A percentile compares a stretch with the other conserved stretches of the same genome.
These are phyloP conservation scores for Cabera pusaria DNA, from an alignment of 2,888 invertebrate species.

Conservation along the genomic window DNA sequence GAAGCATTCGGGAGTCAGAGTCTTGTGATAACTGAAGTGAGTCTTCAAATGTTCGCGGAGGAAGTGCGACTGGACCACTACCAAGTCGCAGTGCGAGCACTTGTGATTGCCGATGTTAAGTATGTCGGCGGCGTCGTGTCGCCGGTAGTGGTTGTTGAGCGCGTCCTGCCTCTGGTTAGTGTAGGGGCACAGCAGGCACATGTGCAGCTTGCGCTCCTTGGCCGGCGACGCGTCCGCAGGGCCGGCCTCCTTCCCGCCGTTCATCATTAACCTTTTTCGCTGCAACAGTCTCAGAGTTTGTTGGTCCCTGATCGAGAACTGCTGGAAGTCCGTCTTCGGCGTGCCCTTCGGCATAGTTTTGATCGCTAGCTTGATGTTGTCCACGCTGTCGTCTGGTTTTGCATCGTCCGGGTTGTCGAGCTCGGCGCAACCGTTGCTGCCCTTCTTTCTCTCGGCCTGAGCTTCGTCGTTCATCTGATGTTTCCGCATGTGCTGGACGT, in stretches of 20 bases:
- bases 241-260: constrained; percentile 57
- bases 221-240: constrained; percentile 63
- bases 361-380: constrained; percentile 70
- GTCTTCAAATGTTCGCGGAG: constrained; percentile 91
- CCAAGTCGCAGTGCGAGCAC: constrained; percentile 93
- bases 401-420: constrained; percentile 46
- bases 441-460: constrained; percentile 81
- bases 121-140: constrained; percentile 85
- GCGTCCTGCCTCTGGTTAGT: constrained; percentile 88
- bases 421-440: constrained; percentile 48
- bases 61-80: constrained; percentile 88
- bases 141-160: constrained; percentile 88
- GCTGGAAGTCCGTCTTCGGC: constrained; percentile 74
- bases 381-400: constrained; percentile 53
- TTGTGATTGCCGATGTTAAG: constrained; percentile 85
- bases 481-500: constrained; percentile 91
- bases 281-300: constrained; percentile 85
- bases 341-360: constrained; percentile 73
- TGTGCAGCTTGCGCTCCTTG: constrained; percentile 85
- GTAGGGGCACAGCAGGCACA: constrained; percentile 92
- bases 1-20: constrained; percentile 82
- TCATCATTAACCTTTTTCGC: constrained; percentile 73
- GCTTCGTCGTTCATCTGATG: constrained; percentile 89
- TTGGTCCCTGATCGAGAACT: constrained; percentile 84
- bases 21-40: constrained; percentile 87